Conservation (phyloP, 2,797 vertebrate genomes). For the Sardinella longiceps region DNA sequence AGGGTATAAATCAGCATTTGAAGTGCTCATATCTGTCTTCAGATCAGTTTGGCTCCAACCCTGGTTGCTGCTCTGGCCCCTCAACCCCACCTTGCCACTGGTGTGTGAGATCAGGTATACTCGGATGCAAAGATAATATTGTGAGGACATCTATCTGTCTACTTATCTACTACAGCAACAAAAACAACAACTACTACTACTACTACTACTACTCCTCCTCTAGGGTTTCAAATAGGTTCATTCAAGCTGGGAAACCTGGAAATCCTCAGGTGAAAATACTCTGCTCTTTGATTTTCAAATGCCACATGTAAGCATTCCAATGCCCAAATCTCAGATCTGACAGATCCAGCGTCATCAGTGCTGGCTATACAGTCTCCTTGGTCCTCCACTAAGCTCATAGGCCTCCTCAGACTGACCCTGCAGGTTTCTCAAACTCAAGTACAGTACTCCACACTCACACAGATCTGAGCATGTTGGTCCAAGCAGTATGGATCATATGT, state of each 20-base stretch:
- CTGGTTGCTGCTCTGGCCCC: constrained; percentile 81
- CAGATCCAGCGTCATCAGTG: not conserved
- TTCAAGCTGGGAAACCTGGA: constrained; percentile 68
- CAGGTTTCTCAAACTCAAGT: not conserved
- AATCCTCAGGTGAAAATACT: constrained; percentile 72
- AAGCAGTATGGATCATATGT: not conserved
- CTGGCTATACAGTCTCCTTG: not conserved
- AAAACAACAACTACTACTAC: not conserved
- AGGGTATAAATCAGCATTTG: not conserved
- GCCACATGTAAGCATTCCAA: constrained; percentile 24
- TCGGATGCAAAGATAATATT: constrained; percentile 64
- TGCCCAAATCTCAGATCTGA: constrained; percentile 9
- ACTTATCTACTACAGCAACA: not conserved
- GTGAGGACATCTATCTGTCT: constrained; percentile 47
- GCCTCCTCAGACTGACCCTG: not conserved
- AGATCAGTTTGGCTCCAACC: constrained; percentile 71
- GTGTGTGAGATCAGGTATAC: constrained; percentile 64
- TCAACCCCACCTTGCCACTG: constrained; percentile 51
- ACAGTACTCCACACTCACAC: not conserved
- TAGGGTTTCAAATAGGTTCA: constrained; percentile 50
- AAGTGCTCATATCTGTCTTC: constrained; percentile 39
- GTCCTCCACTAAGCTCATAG: not conserved
- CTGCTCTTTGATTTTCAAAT: constrained; percentile 33
- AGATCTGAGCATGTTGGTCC: not conserved
- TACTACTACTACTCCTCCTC: constrained; percentile 40